Percentiles rank a stretch among this genome's conserved stretches.
Evolutionary conservation across 2,113 vertebrate species (phyloP).

Genomic region (Leptosomus discolor): DNA sequence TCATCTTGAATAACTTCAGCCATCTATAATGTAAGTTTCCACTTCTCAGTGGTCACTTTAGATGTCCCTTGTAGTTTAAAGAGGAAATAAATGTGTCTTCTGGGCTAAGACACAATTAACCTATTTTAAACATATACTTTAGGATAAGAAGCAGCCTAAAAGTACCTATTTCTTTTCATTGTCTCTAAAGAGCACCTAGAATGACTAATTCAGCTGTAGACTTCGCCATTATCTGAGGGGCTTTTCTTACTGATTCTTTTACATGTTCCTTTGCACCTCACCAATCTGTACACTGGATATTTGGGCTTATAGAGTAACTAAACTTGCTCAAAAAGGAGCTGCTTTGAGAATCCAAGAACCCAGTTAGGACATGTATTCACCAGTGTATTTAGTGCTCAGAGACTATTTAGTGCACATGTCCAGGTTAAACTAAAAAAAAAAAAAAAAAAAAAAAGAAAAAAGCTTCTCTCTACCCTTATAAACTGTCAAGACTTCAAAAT

Average conservation of each 20-base stretch:
- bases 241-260: not conserved
- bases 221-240: accelerated
- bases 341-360: not conserved
- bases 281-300: not conserved
- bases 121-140: not conserved
- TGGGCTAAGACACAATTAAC: not conserved
- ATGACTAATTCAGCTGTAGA: not conserved
- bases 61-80: not conserved
- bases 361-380: not conserved
- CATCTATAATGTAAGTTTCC: not conserved
- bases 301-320: not conserved
- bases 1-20: not conserved
- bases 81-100: not conserved
- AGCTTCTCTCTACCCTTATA: not conserved
- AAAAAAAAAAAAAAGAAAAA: not conserved
- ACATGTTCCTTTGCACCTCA: not conserved
- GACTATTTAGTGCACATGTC: not conserved
- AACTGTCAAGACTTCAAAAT: not conserved
- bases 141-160: not conserved
- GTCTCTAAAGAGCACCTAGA: not conserved
- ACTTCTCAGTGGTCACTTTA: not conserved
- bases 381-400: not conserved
- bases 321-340: not conserved
- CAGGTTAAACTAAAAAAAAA: not conserved
- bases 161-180: not conserved